A percentile compares a stretch with the other conserved stretches of the same genome.
Evolutionary conservation across 2,888 invertebrate genomes (phyloP).

Genomic region (Crocallis elinguaria): DNA sequence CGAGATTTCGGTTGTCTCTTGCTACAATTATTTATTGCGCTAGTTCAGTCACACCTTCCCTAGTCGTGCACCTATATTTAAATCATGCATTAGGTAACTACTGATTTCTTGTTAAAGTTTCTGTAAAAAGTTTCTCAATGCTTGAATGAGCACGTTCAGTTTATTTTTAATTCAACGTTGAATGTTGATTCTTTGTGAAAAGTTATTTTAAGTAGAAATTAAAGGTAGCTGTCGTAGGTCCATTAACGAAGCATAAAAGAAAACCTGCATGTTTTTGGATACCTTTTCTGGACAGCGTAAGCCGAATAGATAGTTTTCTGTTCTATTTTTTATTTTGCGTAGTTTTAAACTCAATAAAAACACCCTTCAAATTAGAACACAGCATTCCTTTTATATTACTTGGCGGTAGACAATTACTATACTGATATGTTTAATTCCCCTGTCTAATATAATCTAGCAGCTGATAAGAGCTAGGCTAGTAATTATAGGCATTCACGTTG

Average conservation of each 20-base stretch:
- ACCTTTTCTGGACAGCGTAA: no score
- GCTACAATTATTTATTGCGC: not conserved
- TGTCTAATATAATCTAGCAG: not conserved
- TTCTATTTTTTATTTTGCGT: no score
- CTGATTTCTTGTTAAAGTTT: slow-evolving; percentile 25
- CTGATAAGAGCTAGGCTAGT: slow-evolving; percentile 26
- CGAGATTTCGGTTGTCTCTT: not conserved
- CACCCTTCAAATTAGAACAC: no score
- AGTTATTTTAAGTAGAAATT: not conserved
- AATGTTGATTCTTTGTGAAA: not conserved
- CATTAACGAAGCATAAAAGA: not conserved
- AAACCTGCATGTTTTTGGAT: no score
- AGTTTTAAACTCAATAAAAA: no score
- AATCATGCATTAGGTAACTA: slow-evolving; percentile 4
- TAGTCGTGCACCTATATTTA: slow-evolving; percentile 1
- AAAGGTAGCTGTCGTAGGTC: not conserved
- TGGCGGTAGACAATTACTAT: no score
- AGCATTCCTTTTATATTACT: not conserved
- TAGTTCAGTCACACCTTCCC: not conserved
- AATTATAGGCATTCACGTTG: slow-evolving; percentile 50
- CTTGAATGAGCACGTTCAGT: slow-evolving; percentile 34
- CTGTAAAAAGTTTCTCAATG: slow-evolving; percentile 27
- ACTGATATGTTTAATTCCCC: not conserved
- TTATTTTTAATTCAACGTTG: slow-evolving; percentile 26
- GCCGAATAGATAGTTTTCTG: no score